Conservation (phyloP, 2,113 vertebrate genomes). For the Pristiophorus japonicus region DNA sequence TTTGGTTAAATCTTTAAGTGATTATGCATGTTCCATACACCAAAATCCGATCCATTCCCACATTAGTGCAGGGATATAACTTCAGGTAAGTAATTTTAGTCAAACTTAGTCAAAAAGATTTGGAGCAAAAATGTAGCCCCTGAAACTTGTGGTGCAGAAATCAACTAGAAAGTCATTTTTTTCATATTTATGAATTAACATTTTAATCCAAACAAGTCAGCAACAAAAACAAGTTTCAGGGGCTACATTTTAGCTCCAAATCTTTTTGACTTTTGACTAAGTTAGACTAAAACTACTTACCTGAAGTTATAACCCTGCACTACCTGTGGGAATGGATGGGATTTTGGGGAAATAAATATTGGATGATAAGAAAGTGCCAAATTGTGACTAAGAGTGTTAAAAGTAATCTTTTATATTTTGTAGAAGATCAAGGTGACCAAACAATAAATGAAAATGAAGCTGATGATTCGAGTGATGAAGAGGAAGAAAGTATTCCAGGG, state of each 20-base stretch:
- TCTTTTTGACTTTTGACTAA: no score
- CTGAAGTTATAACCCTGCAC: no score
- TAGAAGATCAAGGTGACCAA: neutral
- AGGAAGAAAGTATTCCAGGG: slow-evolving; percentile 70
- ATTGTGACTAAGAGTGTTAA: neutral
- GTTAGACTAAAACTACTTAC: no score
- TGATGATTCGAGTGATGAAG: slow-evolving; percentile 61
- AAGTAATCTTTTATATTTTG: neutral
- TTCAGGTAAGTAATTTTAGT: neutral
- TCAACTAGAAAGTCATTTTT: neutral
- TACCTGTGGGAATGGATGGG: no score
- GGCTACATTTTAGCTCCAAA: no score
- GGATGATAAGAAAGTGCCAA: neutral
- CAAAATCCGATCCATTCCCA: neutral
- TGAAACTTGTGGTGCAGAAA: neutral
- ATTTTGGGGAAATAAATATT: neutral
- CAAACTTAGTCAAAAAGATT: neutral
- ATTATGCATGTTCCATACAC: neutral
- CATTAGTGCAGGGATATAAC: neutral
- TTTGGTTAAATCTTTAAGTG: neutral
- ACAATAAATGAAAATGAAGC: slow-evolving; percentile 42
- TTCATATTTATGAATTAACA: neutral
- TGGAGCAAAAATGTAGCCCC: neutral
- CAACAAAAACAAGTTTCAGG: neutral
- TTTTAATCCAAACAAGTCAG: neutral